phyloP scores from a whole-genome alignment of 2,113 vertebrate genomes.

The Crotalus helleri region DNA sequence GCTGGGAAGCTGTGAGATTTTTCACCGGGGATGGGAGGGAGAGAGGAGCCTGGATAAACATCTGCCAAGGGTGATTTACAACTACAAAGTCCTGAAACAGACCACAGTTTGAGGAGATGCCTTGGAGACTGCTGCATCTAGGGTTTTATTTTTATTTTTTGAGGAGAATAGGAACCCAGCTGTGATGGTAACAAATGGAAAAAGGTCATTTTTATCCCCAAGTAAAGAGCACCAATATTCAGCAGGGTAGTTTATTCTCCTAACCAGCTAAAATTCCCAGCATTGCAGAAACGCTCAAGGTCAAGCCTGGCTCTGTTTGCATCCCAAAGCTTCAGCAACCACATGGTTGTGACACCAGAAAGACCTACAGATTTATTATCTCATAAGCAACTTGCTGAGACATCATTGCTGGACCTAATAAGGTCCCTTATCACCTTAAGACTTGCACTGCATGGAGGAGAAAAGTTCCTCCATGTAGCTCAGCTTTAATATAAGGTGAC shows the following conservation, averaged over 20 bases:
- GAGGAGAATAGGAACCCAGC: not conserved
- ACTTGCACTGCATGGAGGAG: not conserved
- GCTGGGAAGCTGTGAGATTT: slow-evolving; percentile 8
- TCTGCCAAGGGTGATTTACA: slow-evolving; percentile 14
- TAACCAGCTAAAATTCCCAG: not conserved
- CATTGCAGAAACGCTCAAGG: not conserved
- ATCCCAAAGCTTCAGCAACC: not conserved
- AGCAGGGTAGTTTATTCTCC: not conserved
- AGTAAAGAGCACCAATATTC: not conserved
- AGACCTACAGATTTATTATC: not conserved
- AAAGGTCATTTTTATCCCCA: not conserved
- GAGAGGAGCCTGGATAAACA: slow-evolving; percentile 4
- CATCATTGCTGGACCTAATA: not conserved
- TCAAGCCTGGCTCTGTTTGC: not conserved
- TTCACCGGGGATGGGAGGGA: not conserved
- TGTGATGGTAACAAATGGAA: not conserved
- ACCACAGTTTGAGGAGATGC: not conserved
- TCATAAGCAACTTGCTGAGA: not conserved
- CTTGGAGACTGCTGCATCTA: not conserved
- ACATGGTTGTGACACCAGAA: not conserved
- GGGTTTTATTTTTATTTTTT: not conserved
- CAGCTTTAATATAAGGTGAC: not conserved
- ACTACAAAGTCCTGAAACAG: not conserved
- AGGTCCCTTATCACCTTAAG: not conserved
- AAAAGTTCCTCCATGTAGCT: not conserved